These are phyloP conservation scores for Pholis gunnellus DNA, from an alignment of 2,113 vertebrate species.

Conservation along the genomic window DNA sequence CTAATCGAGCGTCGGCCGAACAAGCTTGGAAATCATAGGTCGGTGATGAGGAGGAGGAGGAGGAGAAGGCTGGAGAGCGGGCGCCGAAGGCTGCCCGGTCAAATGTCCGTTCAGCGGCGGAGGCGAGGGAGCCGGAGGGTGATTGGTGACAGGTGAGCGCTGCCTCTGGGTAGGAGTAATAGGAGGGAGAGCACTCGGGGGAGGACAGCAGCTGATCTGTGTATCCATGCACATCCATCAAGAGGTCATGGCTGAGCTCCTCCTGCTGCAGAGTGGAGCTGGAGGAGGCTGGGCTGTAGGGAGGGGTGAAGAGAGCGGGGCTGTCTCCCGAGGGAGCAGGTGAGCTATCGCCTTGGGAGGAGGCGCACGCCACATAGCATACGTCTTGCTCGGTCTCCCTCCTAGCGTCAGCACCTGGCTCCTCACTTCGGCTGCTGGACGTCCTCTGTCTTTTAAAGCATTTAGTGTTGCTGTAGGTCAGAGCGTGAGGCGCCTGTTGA, in stretches of 20 bases:
- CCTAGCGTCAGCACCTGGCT: slow-evolving; percentile 44
- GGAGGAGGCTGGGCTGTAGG: slow-evolving; percentile 79
- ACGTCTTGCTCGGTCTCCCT: slow-evolving; percentile 39
- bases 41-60: slow-evolving; percentile 54
- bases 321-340: slow-evolving; percentile 41
- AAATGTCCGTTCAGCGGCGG: slow-evolving; percentile 38
- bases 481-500: slow-evolving; percentile 40
- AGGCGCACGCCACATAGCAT: slow-evolving; percentile 16
- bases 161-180: slow-evolving; percentile 53
- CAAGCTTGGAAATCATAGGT: slow-evolving; percentile 60
- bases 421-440: slow-evolving; percentile 46
- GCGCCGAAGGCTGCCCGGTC: slow-evolving; percentile 33
- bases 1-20: slow-evolving; percentile 66
- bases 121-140: slow-evolving; percentile 39
- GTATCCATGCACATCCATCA: slow-evolving; percentile 65
- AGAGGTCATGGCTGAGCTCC: slow-evolving; percentile 58
- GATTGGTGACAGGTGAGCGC: slow-evolving; percentile 53
- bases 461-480: slow-evolving; percentile 3
- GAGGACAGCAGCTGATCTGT: slow-evolving; percentile 64
- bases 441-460: slow-evolving; percentile 71
- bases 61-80: slow-evolving; percentile 38
- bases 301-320: slow-evolving; percentile 70
- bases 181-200: slow-evolving; percentile 68
- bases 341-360: slow-evolving; percentile 44
- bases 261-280: slow-evolving; percentile 67